Conservation (phyloP, 2,113 vertebrate genomes). For the Aspidoscelis tigris region DNA sequence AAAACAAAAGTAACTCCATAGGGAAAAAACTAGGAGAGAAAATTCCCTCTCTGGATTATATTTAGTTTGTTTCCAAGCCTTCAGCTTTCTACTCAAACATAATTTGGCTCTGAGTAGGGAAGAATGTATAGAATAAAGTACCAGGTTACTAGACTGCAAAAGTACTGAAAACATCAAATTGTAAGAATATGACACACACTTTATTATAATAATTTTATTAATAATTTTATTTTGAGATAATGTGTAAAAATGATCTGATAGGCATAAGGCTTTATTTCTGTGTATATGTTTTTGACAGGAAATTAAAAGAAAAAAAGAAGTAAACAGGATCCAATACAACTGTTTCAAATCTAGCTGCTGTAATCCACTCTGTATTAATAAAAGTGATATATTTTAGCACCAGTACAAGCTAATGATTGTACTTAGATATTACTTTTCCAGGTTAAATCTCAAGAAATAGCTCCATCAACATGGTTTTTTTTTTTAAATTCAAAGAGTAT, state of each 20-base stretch:
- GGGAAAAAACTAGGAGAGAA: no score
- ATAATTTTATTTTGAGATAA: constrained; percentile 2
- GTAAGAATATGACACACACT: not conserved
- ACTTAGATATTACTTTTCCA: not conserved
- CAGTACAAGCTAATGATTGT: not conserved
- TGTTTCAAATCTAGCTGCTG: not conserved
- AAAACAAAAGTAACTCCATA: no score
- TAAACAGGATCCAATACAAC: not conserved
- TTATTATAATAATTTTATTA: constrained; percentile 4
- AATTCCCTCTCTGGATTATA: no score
- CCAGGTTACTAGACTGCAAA: not conserved
- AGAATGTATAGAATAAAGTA: not conserved
- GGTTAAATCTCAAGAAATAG: not conserved
- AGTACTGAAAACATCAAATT: not conserved
- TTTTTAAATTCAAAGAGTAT: not conserved
- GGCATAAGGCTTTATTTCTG: not conserved
- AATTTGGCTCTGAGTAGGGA: not conserved
- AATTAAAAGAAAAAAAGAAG: not conserved
- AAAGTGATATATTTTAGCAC: constrained; percentile 3
- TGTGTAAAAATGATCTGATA: not conserved
- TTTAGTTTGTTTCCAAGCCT: no score
- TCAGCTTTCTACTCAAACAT: constrained; percentile 5
- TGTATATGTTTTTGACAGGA: not conserved
- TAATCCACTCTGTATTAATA: not conserved
- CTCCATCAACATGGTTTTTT: not conserved